These are phyloP conservation scores for Halcyon malimbica DNA, from an alignment of 2,113 vertebrate species.

Conservation along the genomic window DNA sequence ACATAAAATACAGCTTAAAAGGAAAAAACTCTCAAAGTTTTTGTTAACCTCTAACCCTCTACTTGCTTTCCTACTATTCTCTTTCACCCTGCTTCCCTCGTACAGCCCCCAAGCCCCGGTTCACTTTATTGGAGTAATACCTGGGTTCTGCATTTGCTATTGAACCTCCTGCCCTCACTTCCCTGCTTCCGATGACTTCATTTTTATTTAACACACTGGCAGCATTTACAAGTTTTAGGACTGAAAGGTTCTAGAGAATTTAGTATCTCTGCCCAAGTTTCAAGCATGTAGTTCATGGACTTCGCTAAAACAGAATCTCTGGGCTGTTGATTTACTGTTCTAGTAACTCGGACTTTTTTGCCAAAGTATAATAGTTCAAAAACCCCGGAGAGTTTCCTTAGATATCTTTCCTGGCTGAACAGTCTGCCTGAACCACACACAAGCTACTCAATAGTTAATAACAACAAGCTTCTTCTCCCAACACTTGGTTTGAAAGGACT, in stretches of 20 bases:
- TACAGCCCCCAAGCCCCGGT: neutral
- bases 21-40: neutral
- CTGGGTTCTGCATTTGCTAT: neutral
- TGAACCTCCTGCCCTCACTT: neutral
- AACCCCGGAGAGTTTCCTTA: neutral
- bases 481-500: conserved; percentile 51
- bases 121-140: neutral
- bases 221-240: neutral
- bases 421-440: neutral
- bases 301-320: neutral
- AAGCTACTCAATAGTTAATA: conserved; percentile 52
- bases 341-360: neutral
- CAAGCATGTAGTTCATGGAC: neutral
- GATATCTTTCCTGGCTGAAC: neutral
- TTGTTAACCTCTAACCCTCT: neutral
- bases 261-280: neutral
- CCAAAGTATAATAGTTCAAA: neutral
- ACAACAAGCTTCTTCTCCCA: conserved; percentile 19
- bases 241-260: neutral
- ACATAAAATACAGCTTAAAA: neutral
- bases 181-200: rapidly evolving
- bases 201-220: neutral
- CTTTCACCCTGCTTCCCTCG: neutral
- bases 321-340: neutral
- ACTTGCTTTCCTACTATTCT: neutral